A percentile compares a stretch with the other conserved stretches of the same genome.
Evolutionary conservation across 1,140 invertebrate genomes (phyloP).

Genomic region (Propsilocerus akamusi): DNA sequence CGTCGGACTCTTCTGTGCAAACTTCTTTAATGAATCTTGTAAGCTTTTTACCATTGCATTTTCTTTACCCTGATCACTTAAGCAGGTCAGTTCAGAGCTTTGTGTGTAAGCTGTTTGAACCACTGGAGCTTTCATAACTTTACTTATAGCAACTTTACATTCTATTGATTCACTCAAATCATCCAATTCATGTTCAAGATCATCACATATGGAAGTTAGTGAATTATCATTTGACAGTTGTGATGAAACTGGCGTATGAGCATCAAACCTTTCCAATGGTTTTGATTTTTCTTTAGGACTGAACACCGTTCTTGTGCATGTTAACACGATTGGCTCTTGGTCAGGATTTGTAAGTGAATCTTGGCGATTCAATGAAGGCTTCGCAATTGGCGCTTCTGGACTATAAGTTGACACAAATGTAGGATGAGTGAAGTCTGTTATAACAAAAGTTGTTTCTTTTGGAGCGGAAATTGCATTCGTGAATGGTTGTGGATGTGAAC

Average conservation of each 20-base stretch:
- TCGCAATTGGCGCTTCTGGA: background rate
- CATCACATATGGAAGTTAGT: conserved; percentile 7
- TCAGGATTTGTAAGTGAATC: conserved; percentile 17
- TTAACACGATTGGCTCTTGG: conserved; percentile 16
- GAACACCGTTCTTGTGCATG: conserved; percentile 16
- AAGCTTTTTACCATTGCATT: conserved; percentile 29
- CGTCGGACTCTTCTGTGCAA: conserved; percentile 6
- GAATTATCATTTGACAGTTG: background rate
- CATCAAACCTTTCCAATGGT: conserved; percentile 10
- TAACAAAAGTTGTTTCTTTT: background rate
- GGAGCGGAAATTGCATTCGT: conserved; percentile 4
- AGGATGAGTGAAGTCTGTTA: conserved; percentile 6
- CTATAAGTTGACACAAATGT: background rate
- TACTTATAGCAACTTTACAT: conserved; percentile 32
- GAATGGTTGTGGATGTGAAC: background rate
- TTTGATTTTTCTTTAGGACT: conserved; percentile 6
- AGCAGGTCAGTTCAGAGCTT: conserved; percentile 23
- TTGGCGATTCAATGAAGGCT: background rate
- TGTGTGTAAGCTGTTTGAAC: conserved; percentile 37
- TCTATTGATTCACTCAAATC: conserved; percentile 22
- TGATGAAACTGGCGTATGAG: conserved; percentile 11
- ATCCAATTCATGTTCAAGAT: conserved; percentile 13
- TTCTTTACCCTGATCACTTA: conserved; percentile 26
- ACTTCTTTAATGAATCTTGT: conserved; percentile 27
- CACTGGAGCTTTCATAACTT: conserved; percentile 42